Evolutionary conservation across 2,888 invertebrate genomes (phyloP).

Genomic region (Drosophila meridionalis): DNA sequence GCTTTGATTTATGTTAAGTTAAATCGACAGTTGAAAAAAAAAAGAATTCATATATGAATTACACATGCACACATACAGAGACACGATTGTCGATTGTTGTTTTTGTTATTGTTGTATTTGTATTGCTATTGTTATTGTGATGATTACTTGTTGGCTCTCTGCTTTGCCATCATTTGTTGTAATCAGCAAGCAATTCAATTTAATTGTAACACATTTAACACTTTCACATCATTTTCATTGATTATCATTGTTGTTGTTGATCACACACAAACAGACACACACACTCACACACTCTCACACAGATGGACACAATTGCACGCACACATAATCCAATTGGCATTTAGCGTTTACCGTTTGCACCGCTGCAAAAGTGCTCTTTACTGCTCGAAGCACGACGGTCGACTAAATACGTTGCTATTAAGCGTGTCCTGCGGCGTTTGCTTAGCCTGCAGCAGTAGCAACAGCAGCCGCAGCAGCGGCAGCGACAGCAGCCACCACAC

Average conservation of each 20-base stretch:
- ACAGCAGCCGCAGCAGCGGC: slow-evolving; percentile 10
- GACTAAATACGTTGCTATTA: slow-evolving; percentile 64
- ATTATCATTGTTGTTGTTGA: slow-evolving; percentile 31
- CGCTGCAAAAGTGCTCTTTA: slow-evolving; percentile 58
- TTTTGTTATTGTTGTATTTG: slow-evolving; percentile 26
- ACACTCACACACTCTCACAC: slow-evolving; percentile 4
- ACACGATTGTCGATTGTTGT: slow-evolving; percentile 28
- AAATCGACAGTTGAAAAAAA: slow-evolving; percentile 45
- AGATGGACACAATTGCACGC: slow-evolving; percentile 5
- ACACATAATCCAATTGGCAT: slow-evolving; percentile 57
- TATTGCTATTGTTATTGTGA: slow-evolving; percentile 51
- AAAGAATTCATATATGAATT: slow-evolving; percentile 46
- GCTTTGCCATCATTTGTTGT: slow-evolving; percentile 70
- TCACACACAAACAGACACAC: slow-evolving; percentile 2
- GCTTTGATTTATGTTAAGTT: slow-evolving; percentile 59
- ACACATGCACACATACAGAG: slow-evolving; percentile 16
- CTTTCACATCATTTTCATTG: slow-evolving; percentile 69
- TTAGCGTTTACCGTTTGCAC: slow-evolving; percentile 43
- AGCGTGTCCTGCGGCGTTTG: slow-evolving; percentile 82
- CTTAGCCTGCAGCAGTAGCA: slow-evolving; percentile 81
- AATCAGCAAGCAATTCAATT: slow-evolving; percentile 74
- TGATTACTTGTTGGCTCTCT: slow-evolving; percentile 49
- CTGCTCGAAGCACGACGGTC: slow-evolving; percentile 80
- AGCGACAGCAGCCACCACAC: slow-evolving; percentile 40
- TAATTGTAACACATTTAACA: slow-evolving; percentile 76